Evolutionary conservation across 2,797 vertebrate species (phyloP).

Genomic region (Sphenopsis melanotis): DNA sequence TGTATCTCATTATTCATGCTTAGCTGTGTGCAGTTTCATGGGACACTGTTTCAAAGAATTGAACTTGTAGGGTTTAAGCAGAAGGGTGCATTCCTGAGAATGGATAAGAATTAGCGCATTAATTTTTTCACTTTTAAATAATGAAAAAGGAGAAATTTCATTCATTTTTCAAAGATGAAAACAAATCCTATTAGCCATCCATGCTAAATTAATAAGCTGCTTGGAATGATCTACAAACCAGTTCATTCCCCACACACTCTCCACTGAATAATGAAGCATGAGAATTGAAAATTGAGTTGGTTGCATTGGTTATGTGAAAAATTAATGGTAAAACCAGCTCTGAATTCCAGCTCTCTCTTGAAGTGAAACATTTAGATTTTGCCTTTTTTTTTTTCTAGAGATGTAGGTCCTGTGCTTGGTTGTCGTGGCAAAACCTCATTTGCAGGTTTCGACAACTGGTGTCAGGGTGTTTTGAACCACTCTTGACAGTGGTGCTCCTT

Average conservation of each 20-base stretch:
- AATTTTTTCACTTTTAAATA: slow-evolving; percentile 44
- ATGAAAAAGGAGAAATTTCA: slow-evolving; percentile 45
- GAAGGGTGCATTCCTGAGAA: neutral
- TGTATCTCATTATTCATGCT: neutral
- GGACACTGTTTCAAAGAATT: neutral
- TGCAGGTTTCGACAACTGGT: neutral
- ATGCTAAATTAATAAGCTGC: slow-evolving; percentile 63
- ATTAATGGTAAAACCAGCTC: neutral
- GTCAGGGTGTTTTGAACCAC: neutral
- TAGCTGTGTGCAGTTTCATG: neutral
- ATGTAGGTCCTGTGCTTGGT: neutral
- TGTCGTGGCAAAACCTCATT: neutral
- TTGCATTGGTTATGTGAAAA: slow-evolving; percentile 20
- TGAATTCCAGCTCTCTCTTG: slow-evolving; percentile 16
- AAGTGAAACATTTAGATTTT: slow-evolving; percentile 26
- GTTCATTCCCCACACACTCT: slow-evolving; percentile 24
- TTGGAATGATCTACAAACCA: slow-evolving; percentile 56
- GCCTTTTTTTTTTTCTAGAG: neutral
- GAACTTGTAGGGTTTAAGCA: neutral
- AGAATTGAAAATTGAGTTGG: slow-evolving; percentile 58
- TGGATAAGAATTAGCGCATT: neutral
- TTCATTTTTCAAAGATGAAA: slow-evolving; percentile 68
- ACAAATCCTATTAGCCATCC: slow-evolving; percentile 61
- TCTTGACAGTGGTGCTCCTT: neutral
- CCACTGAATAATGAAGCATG: slow-evolving; percentile 58